Evolutionary conservation across 1,140 invertebrate species (phyloP).

Genomic region (Sesamia nonagrioides): DNA sequence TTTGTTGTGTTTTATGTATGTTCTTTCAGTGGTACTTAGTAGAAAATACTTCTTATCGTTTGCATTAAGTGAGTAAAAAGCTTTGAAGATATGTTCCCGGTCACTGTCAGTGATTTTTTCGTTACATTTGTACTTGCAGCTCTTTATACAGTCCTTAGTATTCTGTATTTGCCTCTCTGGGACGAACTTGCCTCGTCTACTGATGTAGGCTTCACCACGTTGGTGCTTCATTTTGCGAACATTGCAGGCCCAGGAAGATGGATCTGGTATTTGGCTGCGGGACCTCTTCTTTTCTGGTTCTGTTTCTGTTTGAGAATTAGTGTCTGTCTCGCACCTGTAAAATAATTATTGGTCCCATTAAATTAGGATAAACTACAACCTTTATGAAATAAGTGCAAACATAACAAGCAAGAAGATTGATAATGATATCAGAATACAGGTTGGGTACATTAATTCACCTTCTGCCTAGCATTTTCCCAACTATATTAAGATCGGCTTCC

Average conservation of each 20-base stretch:
- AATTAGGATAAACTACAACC: too few species aligned
- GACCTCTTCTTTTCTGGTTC: slow-evolving; percentile 57
- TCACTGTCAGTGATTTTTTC: slow-evolving; percentile 76
- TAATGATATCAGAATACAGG: too few species aligned
- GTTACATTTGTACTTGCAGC: slow-evolving; percentile 79
- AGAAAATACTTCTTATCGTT: slow-evolving; percentile 84
- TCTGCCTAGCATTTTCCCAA: too few species aligned
- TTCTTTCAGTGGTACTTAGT: slow-evolving; percentile 79
- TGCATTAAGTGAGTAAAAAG: slow-evolving; percentile 80
- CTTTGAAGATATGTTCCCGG: slow-evolving; percentile 80
- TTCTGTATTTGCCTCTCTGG: slow-evolving; percentile 72
- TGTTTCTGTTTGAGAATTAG: slow-evolving; percentile 49
- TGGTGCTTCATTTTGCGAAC: slow-evolving; percentile 80
- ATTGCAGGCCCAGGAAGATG: slow-evolving; percentile 78
- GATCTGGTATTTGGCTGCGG: slow-evolving; percentile 70
- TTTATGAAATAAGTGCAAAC: too few species aligned
- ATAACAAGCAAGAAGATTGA: too few species aligned
- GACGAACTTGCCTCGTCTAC: slow-evolving; percentile 77
- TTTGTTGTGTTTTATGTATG: slow-evolving; percentile 69
- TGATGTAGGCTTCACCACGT: slow-evolving; percentile 81
- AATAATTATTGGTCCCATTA: neutral
- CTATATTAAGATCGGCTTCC: too few species aligned
- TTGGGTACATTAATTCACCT: too few species aligned
- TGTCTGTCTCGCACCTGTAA: slow-evolving; percentile 70
- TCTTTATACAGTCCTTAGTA: slow-evolving; percentile 79